These are phyloP conservation scores for Aplysina aerophoba DNA, from an alignment of 37 sponge, comb jelly and placozoan species.

Conservation along the genomic window DNA sequence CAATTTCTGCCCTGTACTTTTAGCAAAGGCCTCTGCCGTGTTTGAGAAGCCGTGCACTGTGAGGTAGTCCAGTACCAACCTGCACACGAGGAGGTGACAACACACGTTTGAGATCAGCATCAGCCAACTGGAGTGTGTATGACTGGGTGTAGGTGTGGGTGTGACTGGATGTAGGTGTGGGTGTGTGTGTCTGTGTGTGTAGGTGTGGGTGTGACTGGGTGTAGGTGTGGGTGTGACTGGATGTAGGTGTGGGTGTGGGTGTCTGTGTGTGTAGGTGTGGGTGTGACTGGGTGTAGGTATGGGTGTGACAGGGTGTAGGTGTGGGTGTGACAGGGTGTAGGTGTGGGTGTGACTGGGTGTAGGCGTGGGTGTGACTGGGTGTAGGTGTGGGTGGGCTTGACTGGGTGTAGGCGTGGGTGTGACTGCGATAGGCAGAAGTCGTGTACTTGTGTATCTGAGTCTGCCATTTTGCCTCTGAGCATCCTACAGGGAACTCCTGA, in stretches of 20 bases:
- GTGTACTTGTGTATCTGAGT: slow-evolving; percentile 69
- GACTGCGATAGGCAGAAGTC: too few relatives aligned
- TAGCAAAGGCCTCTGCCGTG: slow-evolving; percentile 86
- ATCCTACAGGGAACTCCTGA: slow-evolving; percentile 37
- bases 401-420: neutral
- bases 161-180: too few relatives aligned
- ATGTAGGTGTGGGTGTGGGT: neutral
- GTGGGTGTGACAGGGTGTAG: neutral
- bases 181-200: too few relatives aligned
- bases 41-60: slow-evolving; percentile 93
- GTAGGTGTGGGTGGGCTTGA: too few relatives aligned
- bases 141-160: neutral
- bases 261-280: neutral
- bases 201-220: too few relatives aligned
- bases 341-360: too few relatives aligned
- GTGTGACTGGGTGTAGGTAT: too few relatives aligned
- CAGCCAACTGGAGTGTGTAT: neutral
- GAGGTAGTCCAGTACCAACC: slow-evolving; percentile 92
- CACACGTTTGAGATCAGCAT: too few relatives aligned
- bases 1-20: slow-evolving; percentile 73
- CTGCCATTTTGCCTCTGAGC: slow-evolving; percentile 80
- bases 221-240: too few relatives aligned
- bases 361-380: too few relatives aligned
- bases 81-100: neutral
- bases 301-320: too few relatives aligned